Evolutionary conservation across 2,113 vertebrate genomes (phyloP), one percentile per base, ranked within the genome.

Genomic region (Chauna torquata): DNA sequence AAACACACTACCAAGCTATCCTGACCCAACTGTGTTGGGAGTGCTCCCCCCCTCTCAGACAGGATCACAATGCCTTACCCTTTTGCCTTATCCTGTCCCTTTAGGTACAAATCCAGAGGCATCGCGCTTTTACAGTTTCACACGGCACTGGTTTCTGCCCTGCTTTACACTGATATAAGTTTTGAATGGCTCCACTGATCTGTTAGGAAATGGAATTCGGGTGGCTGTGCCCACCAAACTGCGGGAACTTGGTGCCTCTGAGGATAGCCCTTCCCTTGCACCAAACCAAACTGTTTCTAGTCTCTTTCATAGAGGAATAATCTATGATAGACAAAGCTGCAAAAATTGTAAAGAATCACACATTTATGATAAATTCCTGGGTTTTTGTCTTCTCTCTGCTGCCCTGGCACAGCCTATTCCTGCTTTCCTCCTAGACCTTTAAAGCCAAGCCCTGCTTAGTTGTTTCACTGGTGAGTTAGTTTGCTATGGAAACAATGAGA

Each of bases 401-500:
- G 38, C 80, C 88, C 79, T 28, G 36, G 68, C 28, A 30, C 90
- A 58, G 62, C 75, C 85, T 23, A 34, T 44, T 66, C 58, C 81
- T 93, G 30, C 61, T 45, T 82, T 86, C 55, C 72, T 75, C 34
- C 64, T 20, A 52, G 16, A 69, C 80, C 58, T 45, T 12, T 36
- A 70, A 57, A 74, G 94, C 82, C 88, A 28, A 84, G 90, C 69
- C 85, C 89, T 11, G 49, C 2, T n/a, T 12, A 50, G 66, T 4
- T 28, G 65, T 61, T 76, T 82, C 59, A 90, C 36, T 24, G 40
- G 61, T 14, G 72, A 86, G 82, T 91, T 68, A 86, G 96, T 11
- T 8, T 30, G 72, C 94, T 89, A 88, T 42, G 79, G 90, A 84
- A 95, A 97, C 69, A 90, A 91, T 23, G 72, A 90, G 74, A 44